Evolutionary conservation across 2,113 vertebrate species (phyloP).

Genomic region (Coregonus clupeaformis): DNA sequence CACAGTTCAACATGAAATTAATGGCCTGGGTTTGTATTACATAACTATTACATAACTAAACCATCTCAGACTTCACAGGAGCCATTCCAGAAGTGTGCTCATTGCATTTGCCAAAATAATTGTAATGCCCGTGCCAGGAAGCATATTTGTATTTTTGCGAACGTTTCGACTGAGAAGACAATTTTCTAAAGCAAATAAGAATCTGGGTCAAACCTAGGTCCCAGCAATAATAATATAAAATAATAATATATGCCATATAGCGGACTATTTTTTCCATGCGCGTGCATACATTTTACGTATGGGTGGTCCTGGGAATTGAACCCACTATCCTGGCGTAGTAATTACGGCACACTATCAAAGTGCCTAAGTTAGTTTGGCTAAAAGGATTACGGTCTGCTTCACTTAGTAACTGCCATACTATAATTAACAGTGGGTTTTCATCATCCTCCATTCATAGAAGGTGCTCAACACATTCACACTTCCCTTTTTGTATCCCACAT

Average conservation of each 20-base stretch:
- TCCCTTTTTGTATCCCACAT: slow-evolving; percentile 29
- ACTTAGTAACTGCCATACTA: slow-evolving; percentile 61
- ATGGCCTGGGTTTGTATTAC: slow-evolving; percentile 11
- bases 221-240: slow-evolving; percentile 46
- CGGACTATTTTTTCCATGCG: no score
- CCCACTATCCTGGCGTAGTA: no score
- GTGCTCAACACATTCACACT: slow-evolving; percentile 39
- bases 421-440: slow-evolving; percentile 67
- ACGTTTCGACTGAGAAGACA: slow-evolving; percentile 48
- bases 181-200: slow-evolving; percentile 42
- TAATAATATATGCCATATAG: no score
- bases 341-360: slow-evolving; percentile 60
- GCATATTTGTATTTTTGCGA: slow-evolving; percentile 49
- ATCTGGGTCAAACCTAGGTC: slow-evolving; percentile 64
- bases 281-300: no score
- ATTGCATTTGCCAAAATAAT: slow-evolving; percentile 41
- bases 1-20: slow-evolving; percentile 20
- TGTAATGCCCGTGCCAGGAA: slow-evolving; percentile 32
- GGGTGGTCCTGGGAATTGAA: no score
- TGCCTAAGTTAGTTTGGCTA: slow-evolving; percentile 63
- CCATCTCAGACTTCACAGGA: slow-evolving; percentile 17
- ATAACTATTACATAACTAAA: slow-evolving; percentile 37
- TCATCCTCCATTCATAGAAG: slow-evolving; percentile 62
- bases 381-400: slow-evolving; percentile 62
- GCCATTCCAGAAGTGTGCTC: slow-evolving; percentile 26